Evolutionary conservation across 1,140 invertebrate genomes (phyloP).

Genomic region (Heliconius melpomene): DNA sequence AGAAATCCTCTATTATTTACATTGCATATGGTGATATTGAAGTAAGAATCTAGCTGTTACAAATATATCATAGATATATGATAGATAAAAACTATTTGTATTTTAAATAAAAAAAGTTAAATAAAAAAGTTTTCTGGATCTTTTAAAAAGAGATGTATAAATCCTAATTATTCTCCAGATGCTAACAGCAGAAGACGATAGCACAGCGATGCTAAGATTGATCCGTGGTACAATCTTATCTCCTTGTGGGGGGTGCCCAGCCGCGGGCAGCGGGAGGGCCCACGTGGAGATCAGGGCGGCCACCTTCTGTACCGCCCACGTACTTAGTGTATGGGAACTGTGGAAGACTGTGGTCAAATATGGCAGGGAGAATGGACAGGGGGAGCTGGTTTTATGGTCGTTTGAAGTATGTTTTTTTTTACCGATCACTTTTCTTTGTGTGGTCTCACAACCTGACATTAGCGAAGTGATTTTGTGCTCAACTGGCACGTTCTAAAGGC

Average conservation of each 20-base stretch:
- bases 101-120: too few species aligned
- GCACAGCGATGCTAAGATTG: conserved; percentile 63
- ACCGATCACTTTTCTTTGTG: not conserved
- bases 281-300: conserved; percentile 63
- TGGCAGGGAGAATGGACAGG: conserved; percentile 45
- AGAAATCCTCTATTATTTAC: conserved; percentile 63
- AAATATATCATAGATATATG: too few species aligned
- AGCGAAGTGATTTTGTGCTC: too few species aligned
- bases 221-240: conserved; percentile 60
- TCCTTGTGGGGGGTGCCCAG: conserved; percentile 45
- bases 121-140: too few species aligned
- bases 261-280: conserved; percentile 47
- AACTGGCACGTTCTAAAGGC: too few species aligned
- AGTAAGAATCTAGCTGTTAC: conserved; percentile 35
- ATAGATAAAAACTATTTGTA: too few species aligned
- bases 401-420: conserved; percentile 49
- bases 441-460: too few species aligned
- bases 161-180: conserved; percentile 44
- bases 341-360: conserved; percentile 55
- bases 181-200: conserved; percentile 70
- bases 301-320: conserved; percentile 67
- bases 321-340: conserved; percentile 49
- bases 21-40: conserved; percentile 68
- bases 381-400: conserved; percentile 39
- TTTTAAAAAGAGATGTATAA: too few species aligned